phyloP scores from a whole-genome alignment of 2,797 vertebrate genomes.

The Cercopithecus neglectus region DNA sequence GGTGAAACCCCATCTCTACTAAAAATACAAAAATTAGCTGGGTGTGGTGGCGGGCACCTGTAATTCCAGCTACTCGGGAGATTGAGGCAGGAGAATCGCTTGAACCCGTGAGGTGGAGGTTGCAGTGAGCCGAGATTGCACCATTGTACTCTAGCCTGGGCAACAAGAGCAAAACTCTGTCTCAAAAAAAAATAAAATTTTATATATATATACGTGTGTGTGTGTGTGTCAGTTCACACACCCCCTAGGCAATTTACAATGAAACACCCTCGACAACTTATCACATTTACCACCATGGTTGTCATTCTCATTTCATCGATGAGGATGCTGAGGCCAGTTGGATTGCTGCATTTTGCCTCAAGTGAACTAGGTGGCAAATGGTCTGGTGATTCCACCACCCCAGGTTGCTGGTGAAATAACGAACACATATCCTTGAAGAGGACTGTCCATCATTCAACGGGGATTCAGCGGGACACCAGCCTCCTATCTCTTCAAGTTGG shows the following conservation, averaged over 20 bases:
- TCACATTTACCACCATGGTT: not conserved
- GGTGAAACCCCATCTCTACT: too few species aligned
- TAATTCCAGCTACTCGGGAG: too few species aligned
- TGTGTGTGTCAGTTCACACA: not conserved
- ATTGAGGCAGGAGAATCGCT: too few species aligned
- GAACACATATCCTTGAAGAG: not conserved
- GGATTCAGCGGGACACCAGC: not conserved
- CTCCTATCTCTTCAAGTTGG: not conserved
- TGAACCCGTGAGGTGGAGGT: too few species aligned
- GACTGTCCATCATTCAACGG: not conserved
- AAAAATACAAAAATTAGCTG: too few species aligned
- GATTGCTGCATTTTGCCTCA: not conserved
- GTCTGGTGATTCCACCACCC: not conserved
- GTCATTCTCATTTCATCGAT: not conserved
- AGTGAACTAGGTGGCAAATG: not conserved
- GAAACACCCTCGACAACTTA: not conserved
- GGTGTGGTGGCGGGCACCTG: too few species aligned
- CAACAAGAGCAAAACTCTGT: too few species aligned
- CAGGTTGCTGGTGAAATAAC: not conserved
- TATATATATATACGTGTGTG: accelerated
- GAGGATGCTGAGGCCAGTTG: not conserved
- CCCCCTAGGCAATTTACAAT: not conserved
- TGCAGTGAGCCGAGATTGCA: too few species aligned
- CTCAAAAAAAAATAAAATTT: too few species aligned
- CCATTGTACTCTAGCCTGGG: too few species aligned